Evolutionary conservation across 2,113 vertebrate species (phyloP).

Genomic region (sheep (Ovis aries)): ARS-UI_Ramb_v3.0 NC_056055.1:245817501-245818000

Average conservation of each 20-base stretch:
- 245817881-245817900: not conserved
- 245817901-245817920: not conserved
- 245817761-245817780: not conserved
- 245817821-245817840: not conserved
- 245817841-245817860: not conserved
- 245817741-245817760: not conserved
- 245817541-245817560: not conserved
- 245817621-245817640: rapidly evolving
- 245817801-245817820: not conserved
- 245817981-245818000: not conserved
- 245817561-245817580: not conserved
- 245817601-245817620: not conserved
- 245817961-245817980: not conserved
- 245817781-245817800: not conserved
- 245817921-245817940: not conserved
- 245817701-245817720: not conserved
- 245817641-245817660: rapidly evolving
- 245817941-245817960: not conserved
- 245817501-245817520: not conserved
- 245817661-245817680: not conserved
- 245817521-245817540: not conserved
- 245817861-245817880: not conserved
- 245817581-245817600: not conserved
- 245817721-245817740: not conserved
- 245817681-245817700: not conserved